Evolutionary conservation across 1,140 invertebrate species (phyloP).

Genomic region (Trichonephila clavipes): DNA sequence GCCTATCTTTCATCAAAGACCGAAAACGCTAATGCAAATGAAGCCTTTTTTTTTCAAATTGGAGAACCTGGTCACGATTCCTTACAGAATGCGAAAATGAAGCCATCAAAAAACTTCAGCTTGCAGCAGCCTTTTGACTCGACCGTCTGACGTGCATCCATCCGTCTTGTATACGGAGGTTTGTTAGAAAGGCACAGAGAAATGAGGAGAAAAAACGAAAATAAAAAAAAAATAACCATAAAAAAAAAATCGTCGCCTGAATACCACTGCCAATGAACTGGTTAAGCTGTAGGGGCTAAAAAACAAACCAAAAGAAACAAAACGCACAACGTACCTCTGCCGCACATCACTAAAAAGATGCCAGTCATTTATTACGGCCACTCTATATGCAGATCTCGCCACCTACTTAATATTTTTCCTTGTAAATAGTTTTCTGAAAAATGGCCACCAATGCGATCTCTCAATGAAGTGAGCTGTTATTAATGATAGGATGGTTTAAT

Average conservation of each 20-base stretch:
- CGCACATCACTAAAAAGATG: constrained; percentile 27
- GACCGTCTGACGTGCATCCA: constrained; percentile 23
- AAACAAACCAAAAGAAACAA: not conserved
- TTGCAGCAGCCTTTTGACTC: constrained; percentile 39
- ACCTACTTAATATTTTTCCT: constrained; percentile 72
- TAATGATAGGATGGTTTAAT: constrained; percentile 55
- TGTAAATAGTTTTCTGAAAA: constrained; percentile 54
- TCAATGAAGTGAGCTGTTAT: constrained; percentile 30
- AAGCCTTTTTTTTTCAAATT: constrained; percentile 31
- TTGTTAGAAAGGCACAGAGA: not conserved
- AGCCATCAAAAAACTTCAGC: constrained; percentile 58
- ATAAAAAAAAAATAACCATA: not conserved
- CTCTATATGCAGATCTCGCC: constrained; percentile 69
- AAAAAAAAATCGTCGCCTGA: constrained; percentile 15
- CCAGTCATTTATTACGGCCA: constrained; percentile 64
- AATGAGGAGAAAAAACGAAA: not conserved
- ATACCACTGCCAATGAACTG: constrained; percentile 17
- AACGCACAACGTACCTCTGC: not conserved
- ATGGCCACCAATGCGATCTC: constrained; percentile 22
- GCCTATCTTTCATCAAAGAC: constrained; percentile 7
- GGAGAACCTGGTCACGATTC: constrained; percentile 63
- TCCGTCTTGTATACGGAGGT: constrained; percentile 27
- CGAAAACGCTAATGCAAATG: constrained; percentile 38
- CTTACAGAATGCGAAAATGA: constrained; percentile 66
- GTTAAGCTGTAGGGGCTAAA: constrained; percentile 35